These are phyloP conservation scores for Notarius lentiginosus DNA, from an alignment of 2,113 vertebrate genomes.

Conservation along the genomic window DNA sequence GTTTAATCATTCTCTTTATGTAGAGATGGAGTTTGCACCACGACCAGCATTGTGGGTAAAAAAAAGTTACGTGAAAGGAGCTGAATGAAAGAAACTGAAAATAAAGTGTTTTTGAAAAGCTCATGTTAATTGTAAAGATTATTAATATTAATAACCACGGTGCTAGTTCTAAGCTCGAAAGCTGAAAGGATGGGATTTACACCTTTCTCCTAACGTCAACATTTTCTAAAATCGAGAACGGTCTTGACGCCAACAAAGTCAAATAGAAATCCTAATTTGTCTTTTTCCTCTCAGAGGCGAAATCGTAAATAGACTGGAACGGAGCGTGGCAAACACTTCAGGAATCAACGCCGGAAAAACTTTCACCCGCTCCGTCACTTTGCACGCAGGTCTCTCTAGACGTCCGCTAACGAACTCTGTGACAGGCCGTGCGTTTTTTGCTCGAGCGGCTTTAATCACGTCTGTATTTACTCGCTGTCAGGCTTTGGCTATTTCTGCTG, in stretches of 20 bases:
- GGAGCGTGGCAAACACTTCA: not conserved
- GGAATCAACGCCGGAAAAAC: slow-evolving; percentile 2
- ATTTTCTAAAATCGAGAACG: not conserved
- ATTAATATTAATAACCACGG: too few species aligned
- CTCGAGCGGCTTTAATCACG: slow-evolving; percentile 4
- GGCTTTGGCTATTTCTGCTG: not conserved
- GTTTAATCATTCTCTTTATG: not conserved
- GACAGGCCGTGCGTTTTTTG: slow-evolving; percentile 4
- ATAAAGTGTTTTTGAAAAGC: too few species aligned
- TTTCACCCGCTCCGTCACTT: not conserved
- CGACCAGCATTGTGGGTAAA: not conserved
- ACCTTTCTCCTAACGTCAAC: not conserved
- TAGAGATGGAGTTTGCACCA: not conserved
- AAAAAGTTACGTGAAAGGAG: not conserved
- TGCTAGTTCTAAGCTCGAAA: too few species aligned
- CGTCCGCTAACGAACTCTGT: not conserved
- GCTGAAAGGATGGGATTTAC: not conserved
- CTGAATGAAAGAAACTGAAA: too few species aligned
- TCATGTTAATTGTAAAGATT: too few species aligned
- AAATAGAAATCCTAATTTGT: not conserved
- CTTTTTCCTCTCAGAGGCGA: not conserved
- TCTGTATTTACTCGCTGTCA: slow-evolving; percentile 39
- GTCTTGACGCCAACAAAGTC: not conserved
- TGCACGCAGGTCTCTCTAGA: slow-evolving; percentile 8
- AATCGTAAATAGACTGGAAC: not conserved